phyloP scores from a whole-genome alignment of 2,888 invertebrate species.

The Dugesia japonica region DNA sequence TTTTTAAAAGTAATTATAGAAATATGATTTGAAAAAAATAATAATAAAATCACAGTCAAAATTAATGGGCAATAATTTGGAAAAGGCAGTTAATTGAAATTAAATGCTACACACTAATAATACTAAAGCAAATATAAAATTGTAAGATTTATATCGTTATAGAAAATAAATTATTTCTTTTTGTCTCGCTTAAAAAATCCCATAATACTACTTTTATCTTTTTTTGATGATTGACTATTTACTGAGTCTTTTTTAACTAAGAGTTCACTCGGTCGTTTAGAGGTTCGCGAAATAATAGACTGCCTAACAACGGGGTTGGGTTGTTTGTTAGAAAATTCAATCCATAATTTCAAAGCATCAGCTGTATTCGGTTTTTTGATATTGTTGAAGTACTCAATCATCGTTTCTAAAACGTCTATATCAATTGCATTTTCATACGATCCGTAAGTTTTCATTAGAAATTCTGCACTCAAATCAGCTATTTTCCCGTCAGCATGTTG shows the following conservation, averaged over 20 bases:
- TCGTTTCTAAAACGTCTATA: neutral
- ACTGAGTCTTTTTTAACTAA: neutral
- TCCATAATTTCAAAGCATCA: neutral
- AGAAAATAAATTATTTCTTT: too few relatives aligned
- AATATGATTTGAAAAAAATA: too few relatives aligned
- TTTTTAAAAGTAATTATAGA: too few relatives aligned
- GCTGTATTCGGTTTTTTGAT: neutral
- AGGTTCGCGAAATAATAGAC: neutral
- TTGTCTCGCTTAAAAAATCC: conserved; percentile 2
- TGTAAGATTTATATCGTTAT: too few relatives aligned
- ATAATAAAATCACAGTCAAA: too few relatives aligned
- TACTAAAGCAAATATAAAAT: too few relatives aligned
- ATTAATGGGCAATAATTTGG: too few relatives aligned
- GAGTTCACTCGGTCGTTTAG: neutral
- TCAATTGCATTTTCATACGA: neutral
- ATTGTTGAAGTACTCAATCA: neutral
- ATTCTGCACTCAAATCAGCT: neutral
- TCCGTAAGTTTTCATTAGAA: neutral
- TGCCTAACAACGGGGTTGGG: neutral
- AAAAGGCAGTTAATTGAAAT: too few relatives aligned
- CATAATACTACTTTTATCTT: conserved; percentile 16
- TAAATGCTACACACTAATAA: too few relatives aligned
- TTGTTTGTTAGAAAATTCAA: neutral
- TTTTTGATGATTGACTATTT: neutral
- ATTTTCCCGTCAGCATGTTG: neutral